phyloP scores from a whole-genome alignment of 2,113 vertebrate genomes.

The Ptychochromis oligacanthus region DNA sequence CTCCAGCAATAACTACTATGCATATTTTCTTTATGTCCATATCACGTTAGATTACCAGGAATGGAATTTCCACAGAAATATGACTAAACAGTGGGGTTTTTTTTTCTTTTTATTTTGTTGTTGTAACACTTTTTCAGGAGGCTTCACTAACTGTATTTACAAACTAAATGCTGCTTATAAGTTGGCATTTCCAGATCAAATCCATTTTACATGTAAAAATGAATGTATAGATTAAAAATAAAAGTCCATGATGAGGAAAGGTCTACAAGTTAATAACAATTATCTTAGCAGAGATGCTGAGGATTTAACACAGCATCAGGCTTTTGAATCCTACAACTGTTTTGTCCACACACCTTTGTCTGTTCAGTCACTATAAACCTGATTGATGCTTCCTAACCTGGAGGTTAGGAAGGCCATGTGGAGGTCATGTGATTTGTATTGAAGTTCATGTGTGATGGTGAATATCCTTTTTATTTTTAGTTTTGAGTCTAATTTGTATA shows the following conservation, averaged over 20 bases:
- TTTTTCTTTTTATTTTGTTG: background rate
- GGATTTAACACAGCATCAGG: background rate
- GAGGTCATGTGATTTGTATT: background rate
- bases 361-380: background rate
- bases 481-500: background rate
- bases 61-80: background rate
- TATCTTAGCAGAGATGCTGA: background rate
- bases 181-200: too few relatives aligned
- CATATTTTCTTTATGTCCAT: background rate
- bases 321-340: background rate
- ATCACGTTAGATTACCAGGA: background rate
- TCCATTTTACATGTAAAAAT: too few relatives aligned
- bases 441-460: background rate
- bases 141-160: too few relatives aligned
- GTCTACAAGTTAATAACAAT: background rate
- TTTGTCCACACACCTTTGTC: background rate
- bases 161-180: too few relatives aligned
- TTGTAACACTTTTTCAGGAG: background rate
- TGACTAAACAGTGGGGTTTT: accelerated
- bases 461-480: background rate
- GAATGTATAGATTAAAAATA: background rate
- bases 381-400: too few relatives aligned
- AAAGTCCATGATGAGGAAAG: background rate
- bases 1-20: background rate
- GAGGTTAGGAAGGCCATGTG: too few relatives aligned